Percentiles rank a stretch among this genome's conserved stretches.
Evolutionary conservation across 2,888 invertebrate species (phyloP).

Genomic region (Tinea semifulvella): DNA sequence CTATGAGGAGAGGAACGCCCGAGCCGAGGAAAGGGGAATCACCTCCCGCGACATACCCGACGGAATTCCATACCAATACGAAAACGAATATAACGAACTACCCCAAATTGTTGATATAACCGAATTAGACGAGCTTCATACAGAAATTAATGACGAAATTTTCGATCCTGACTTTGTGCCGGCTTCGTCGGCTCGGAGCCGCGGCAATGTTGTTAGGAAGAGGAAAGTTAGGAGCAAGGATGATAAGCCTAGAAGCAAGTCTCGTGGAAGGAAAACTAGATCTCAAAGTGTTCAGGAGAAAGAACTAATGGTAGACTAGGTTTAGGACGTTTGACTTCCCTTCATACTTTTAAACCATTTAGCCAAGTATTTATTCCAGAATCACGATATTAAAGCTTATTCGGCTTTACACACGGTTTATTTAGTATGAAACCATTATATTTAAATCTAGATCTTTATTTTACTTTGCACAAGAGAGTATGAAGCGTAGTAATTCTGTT

Average conservation of each 20-base stretch:
- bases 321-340: no score
- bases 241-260: constrained; percentile 46
- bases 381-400: no score
- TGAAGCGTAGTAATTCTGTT: no score
- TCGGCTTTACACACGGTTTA: no score
- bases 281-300: constrained; percentile 38
- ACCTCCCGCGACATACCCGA: constrained; percentile 41
- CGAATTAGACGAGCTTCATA: constrained; percentile 33
- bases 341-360: no score
- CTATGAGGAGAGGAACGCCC: constrained; percentile 34
- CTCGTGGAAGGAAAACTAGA: constrained; percentile 50
- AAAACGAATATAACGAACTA: constrained; percentile 27
- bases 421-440: no score
- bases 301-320: constrained; percentile 10
- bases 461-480: no score
- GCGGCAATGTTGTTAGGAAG: constrained; percentile 46
- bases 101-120: constrained; percentile 49
- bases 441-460: no score
- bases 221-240: constrained; percentile 40
- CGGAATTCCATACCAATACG: constrained; percentile 46
- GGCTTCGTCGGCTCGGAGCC: constrained; percentile 42
- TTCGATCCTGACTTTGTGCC: constrained; percentile 46
- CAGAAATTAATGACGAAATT: constrained; percentile 33
- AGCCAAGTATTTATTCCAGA: no score
- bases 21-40: constrained; percentile 32